Evolutionary conservation across 1,140 invertebrate genomes (phyloP), one percentile per base, ranked within the genome.

Genomic region (Maniola jurtina): DNA sequence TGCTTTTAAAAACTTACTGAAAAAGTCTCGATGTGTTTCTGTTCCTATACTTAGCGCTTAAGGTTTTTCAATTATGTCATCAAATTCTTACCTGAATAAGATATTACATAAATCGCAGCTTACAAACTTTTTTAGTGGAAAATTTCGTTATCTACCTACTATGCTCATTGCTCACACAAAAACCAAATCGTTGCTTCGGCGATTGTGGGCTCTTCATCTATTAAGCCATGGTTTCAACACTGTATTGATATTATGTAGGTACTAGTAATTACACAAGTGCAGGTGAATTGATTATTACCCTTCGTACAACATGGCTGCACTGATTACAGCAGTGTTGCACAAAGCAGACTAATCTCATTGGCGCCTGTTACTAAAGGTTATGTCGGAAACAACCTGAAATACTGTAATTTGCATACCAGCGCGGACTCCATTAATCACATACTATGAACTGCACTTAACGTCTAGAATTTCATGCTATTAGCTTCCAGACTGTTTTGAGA

Each of bases 321-420:
- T 45, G 42, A 77, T 79, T 76, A 80, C 77, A 83, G 75, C 77
- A 70, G 64, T 64, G 66, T 71, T 75, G 73, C 72, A 75, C 72
- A 72, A 68, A 73, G 73, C 74, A 75, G 75, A 80, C 75, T 83
- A 84, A 83, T 83, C 76, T 81, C 79, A 83, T 83, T 83, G 81
- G 74, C 62, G 62, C 66, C 72, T 69, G 72, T 71, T 68, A 66
- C 66, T 76, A 79, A 73, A 77, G 76, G 79, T 50, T 16, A 50
- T 5, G 48, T 50, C 7, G 14, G 48, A 16, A 50, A 16, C 14
- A 77, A 75, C 68, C 83, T 76, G 76, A 83, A 84, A 81, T 79
- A 74, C 79, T 70, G 64, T 79, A 73, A 79, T 84, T 81, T 79
- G 72, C 77, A 77, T 79, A 71, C 81, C 76, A 75, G 71, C 61